Base-by-base conservation (phyloP, 2,888 invertebrate genomes). In the Agrilus cyanescens region DNA sequence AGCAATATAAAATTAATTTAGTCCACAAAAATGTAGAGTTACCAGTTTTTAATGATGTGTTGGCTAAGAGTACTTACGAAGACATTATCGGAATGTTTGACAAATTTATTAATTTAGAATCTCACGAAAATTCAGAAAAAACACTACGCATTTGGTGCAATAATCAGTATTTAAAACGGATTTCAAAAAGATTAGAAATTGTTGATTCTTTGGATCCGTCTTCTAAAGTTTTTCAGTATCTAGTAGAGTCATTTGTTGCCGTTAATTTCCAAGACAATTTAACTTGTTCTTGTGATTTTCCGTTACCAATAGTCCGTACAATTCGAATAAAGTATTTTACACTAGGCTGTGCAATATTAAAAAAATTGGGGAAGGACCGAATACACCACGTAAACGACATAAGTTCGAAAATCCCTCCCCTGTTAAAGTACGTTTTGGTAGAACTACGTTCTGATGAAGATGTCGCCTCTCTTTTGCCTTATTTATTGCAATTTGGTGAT, bases 401-500 rank as follows among this genome's bases (percentile, higher is more conserved):
- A 41, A 47, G 42, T 32, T 43, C 36, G 34, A 63, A 65, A 50
- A 74, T 80, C 69, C 80, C 81, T 36, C 76, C 73, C 52, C 66
- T 80, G 56, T 80, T 78, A 76, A 68, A 71, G 41, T 73, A 74
- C 50, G 74, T 75, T 50, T 60, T 80, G 15, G 66, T 70, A 43
- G 41, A 54, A 34, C 56, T 74, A 44, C 62, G 70, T 52, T 58
- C 68, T 41, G 68, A 70, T 32, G 70, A 73, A 50, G 68, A 73
- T 46, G 55, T 74, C n/a, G 56, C 71, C 48, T 70, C 69, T 50
- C 62, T 75, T 25, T 52, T 80, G 45, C 68, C 73, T 48, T 63
- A 76, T 53, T 65, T 80, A 34, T 60, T 81, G 37, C 80, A 80
- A 59, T 77, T 75, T 59, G 66, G 74, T 37, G 78, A 80, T 50